Percentiles rank a stretch among this genome's conserved stretches.
Conservation (phyloP, 2,888 invertebrate species). For the Xestia xanthographa region DNA sequence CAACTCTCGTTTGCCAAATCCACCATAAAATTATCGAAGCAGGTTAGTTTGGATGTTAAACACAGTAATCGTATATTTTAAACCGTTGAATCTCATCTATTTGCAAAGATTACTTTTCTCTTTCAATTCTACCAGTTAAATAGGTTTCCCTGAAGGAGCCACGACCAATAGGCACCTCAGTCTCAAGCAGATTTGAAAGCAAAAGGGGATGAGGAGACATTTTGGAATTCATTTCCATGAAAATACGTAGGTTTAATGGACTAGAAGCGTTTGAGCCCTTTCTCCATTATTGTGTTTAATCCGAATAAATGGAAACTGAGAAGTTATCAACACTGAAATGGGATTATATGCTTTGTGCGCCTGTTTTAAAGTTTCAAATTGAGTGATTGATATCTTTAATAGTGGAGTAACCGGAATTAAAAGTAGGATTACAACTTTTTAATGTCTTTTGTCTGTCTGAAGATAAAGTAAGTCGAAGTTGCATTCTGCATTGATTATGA, state of each 20-base stretch:
- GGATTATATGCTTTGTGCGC: slow-evolving; percentile 14
- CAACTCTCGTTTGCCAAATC: background rate
- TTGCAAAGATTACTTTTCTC: slow-evolving; percentile 10
- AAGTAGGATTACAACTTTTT: background rate
- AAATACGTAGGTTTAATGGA: slow-evolving; percentile 62
- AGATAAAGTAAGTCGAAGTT: background rate
- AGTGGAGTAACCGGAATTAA: background rate
- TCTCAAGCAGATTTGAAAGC: slow-evolving; percentile 52
- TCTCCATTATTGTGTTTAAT: slow-evolving; percentile 53
- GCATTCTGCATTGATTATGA: slow-evolving; percentile 19
- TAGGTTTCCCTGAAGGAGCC: slow-evolving; percentile 25
- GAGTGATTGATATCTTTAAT: background rate
- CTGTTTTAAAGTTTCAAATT: slow-evolving; percentile 5
- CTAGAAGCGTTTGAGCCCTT: slow-evolving; percentile 54
- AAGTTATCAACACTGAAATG: slow-evolving; percentile 21
- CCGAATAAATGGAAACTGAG: slow-evolving; percentile 42
- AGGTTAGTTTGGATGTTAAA: background rate
- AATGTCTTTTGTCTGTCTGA: background rate
- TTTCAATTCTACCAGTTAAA: slow-evolving; percentile 24
- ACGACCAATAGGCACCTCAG: slow-evolving; percentile 44
- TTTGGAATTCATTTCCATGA: slow-evolving; percentile 64
- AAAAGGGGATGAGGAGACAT: slow-evolving; percentile 46
- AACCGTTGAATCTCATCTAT: slow-evolving; percentile 10
- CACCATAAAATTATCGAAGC: background rate
- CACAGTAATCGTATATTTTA: background rate